Evolutionary conservation across 2,797 vertebrate species (phyloP).

Genomic region (Rhincodon typus): DNA sequence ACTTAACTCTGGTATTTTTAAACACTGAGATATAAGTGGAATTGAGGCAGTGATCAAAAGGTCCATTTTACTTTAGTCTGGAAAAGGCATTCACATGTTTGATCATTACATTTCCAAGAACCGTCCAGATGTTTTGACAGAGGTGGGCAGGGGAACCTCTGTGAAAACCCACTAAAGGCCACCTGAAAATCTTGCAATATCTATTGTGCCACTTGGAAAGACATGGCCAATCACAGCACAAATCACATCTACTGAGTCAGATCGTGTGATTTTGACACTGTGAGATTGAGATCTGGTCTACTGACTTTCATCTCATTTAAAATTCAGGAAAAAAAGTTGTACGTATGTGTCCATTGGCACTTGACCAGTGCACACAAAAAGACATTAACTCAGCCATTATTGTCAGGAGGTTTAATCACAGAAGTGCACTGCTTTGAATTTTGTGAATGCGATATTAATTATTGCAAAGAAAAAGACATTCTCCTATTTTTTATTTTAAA

Average conservation of each 20-base stretch:
- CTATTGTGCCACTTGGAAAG: neutral
- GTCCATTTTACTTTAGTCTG: neutral
- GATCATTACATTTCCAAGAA: neutral
- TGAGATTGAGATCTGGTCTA: neutral
- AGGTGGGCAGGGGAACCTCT: neutral
- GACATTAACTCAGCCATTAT: neutral
- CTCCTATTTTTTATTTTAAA: neutral
- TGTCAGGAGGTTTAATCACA: neutral
- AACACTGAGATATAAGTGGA: neutral
- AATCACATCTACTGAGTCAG: too few species aligned
- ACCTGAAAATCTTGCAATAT: neutral
- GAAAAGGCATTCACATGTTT: neutral
- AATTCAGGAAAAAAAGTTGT: too few species aligned
- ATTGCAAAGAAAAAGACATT: neutral
- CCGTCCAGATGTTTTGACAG: neutral
- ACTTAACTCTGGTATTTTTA: neutral
- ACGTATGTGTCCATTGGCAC: neutral
- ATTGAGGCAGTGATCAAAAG: neutral
- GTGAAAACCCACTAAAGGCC: too few species aligned
- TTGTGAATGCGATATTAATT: neutral
- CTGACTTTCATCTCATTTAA: neutral
- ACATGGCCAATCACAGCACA: neutral
- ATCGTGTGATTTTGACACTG: neutral
- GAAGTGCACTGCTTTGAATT: neutral
- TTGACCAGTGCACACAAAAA: neutral